Conservation (phyloP, 2,113 vertebrate genomes). For the Oceanites oceanicus region DNA sequence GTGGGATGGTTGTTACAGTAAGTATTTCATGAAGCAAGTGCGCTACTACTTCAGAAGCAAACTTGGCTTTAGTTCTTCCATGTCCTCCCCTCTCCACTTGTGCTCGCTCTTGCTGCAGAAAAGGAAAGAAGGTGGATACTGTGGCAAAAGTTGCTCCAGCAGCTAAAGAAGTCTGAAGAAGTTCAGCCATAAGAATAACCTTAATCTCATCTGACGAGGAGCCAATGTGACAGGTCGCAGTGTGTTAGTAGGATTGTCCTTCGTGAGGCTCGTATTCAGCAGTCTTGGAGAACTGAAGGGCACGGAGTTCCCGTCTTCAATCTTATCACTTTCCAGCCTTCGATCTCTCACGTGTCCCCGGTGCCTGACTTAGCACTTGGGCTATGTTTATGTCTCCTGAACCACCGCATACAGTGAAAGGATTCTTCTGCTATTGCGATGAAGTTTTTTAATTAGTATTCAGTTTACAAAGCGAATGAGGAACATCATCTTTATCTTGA, state of each 20-base stretch:
- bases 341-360: background rate
- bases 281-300: background rate
- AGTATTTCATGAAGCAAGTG: background rate
- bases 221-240: fast-evolving
- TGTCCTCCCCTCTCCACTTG: background rate
- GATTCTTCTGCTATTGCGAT: background rate
- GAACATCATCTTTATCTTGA: background rate
- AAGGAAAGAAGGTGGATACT: background rate
- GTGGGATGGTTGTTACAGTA: background rate
- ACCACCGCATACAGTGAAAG: fast-evolving
- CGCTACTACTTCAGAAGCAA: background rate
- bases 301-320: background rate
- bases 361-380: background rate
- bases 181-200: background rate
- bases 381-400: background rate
- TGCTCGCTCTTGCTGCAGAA: background rate
- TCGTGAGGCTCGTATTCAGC: fast-evolving
- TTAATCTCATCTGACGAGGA: background rate
- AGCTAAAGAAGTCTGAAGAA: background rate
- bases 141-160: background rate
- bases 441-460: background rate
- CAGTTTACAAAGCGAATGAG: background rate
- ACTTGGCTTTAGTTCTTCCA: fast-evolving
- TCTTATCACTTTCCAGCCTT: background rate
- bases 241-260: background rate